A percentile compares a stretch with the other conserved stretches of the same genome.
Evolutionary conservation across 2,888 invertebrate species (phyloP).

Genomic region (Dexiosoma caninum): DNA sequence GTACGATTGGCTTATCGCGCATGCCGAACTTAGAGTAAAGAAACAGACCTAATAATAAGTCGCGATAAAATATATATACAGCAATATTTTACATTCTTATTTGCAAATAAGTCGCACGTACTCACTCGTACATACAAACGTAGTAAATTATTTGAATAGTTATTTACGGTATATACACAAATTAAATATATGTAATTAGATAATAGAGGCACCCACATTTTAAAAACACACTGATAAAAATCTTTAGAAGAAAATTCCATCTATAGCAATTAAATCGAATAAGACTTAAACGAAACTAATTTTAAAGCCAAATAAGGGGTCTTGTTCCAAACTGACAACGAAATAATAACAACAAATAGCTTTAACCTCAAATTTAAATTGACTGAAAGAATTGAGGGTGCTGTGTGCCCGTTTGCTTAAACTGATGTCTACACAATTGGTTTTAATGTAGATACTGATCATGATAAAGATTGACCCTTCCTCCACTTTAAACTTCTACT

Average conservation of each 20-base stretch:
- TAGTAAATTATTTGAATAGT: too few species aligned
- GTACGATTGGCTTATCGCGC: too few species aligned
- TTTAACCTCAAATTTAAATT: conserved; percentile 45
- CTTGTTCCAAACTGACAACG: not conserved
- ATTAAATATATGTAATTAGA: not conserved
- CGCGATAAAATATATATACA: too few species aligned
- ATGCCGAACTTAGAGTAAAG: too few species aligned
- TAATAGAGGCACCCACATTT: conserved; percentile 64
- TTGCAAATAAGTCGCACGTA: too few species aligned
- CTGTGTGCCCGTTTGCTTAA: not conserved
- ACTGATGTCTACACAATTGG: conserved; percentile 5
- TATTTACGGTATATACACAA: too few species aligned
- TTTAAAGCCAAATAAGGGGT: not conserved
- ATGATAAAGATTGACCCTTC: conserved; percentile 30
- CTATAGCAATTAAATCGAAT: conserved; percentile 18
- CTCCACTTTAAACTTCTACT: not conserved
- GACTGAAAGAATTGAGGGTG: conserved; percentile 1
- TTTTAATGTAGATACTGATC: conserved; percentile 34
- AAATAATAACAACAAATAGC: conserved; percentile 22
- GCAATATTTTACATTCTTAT: too few species aligned
- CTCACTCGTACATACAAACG: too few species aligned
- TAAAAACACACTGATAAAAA: conserved; percentile 65
- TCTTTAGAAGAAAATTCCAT: not conserved
- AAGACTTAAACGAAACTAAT: conserved; percentile 8
- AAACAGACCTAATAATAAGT: too few species aligned